Evolutionary conservation across 2,888 invertebrate genomes (phyloP).

Genomic region (Aromia moschata): DNA sequence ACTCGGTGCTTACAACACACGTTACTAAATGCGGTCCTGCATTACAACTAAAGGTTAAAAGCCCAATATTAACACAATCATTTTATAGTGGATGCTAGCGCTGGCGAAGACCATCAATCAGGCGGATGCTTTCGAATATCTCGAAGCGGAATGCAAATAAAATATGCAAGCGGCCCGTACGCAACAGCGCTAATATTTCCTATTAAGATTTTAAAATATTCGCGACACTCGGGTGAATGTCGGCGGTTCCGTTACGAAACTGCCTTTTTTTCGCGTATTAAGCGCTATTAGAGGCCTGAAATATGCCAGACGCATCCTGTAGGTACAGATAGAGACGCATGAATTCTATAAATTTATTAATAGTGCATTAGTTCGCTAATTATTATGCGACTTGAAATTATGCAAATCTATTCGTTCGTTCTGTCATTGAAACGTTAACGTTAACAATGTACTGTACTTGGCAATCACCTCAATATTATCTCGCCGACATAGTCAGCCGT

Average conservation of each 20-base stretch:
- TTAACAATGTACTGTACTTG: conserved; percentile 54
- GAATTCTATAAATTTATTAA: conserved; percentile 23
- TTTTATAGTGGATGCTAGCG: conserved; percentile 4
- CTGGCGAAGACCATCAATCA: conserved; percentile 12
- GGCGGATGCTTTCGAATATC: conserved; percentile 11
- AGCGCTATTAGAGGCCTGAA: conserved; percentile 16
- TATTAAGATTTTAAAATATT: conserved; percentile 23
- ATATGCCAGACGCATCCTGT: conserved; percentile 22
- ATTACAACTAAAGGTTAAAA: too few species aligned
- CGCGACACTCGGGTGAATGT: conserved; percentile 26
- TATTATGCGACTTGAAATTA: conserved; percentile 40
- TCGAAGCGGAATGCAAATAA: conserved; percentile 15
- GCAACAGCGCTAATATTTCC: conserved; percentile 22
- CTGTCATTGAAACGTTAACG: conserved; percentile 54
- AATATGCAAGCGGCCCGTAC: neutral
- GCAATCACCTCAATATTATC: conserved; percentile 53
- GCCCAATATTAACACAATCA: too few species aligned
- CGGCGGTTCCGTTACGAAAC: conserved; percentile 23
- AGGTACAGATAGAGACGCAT: conserved; percentile 19
- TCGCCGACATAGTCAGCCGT: conserved; percentile 38
- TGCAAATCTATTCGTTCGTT: conserved; percentile 51
- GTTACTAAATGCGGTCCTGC: too few species aligned
- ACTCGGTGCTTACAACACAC: too few species aligned
- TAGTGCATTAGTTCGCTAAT: conserved; percentile 29
- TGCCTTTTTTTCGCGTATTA: conserved; percentile 23